Conservation (phyloP, 2,888 invertebrate species). For the Cephus sareptanus region DNA sequence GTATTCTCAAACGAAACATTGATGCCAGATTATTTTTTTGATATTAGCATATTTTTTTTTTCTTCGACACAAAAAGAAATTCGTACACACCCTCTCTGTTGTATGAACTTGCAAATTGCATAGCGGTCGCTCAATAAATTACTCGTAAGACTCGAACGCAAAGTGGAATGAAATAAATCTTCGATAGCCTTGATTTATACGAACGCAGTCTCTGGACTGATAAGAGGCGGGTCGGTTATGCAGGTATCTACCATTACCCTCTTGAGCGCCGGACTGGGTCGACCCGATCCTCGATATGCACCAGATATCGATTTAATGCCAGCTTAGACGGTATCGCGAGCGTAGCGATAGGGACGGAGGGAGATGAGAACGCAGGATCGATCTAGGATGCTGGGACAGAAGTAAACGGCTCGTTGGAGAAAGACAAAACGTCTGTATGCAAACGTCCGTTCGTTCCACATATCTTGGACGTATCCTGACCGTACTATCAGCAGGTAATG, state of each 20-base stretch:
- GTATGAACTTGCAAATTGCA: background rate
- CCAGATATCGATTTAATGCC: constrained; percentile 50
- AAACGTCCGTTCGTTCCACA: constrained; percentile 28
- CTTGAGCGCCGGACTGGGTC: background rate
- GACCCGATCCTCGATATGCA: constrained; percentile 40
- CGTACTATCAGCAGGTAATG: background rate
- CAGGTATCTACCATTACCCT: background rate
- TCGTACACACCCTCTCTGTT: too few relatives aligned
- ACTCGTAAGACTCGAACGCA: background rate
- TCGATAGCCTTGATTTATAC: background rate
- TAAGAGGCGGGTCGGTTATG: background rate
- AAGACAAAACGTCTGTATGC: constrained; percentile 18
- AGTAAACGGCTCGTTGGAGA: constrained; percentile 13
- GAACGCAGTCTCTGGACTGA: background rate
- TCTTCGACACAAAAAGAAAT: accelerated
- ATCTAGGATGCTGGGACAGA: background rate
- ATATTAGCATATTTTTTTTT: too few relatives aligned
- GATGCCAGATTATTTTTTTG: too few relatives aligned
- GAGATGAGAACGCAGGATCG: background rate
- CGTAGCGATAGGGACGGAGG: background rate
- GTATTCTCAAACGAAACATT: too few relatives aligned
- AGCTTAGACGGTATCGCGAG: constrained; percentile 13
- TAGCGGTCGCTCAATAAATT: background rate
- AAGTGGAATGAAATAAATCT: background rate
- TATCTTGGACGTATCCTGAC: constrained; percentile 16